phyloP scores from a whole-genome alignment of 2,888 invertebrate genomes.

The Steinernema hermaphroditum region DNA sequence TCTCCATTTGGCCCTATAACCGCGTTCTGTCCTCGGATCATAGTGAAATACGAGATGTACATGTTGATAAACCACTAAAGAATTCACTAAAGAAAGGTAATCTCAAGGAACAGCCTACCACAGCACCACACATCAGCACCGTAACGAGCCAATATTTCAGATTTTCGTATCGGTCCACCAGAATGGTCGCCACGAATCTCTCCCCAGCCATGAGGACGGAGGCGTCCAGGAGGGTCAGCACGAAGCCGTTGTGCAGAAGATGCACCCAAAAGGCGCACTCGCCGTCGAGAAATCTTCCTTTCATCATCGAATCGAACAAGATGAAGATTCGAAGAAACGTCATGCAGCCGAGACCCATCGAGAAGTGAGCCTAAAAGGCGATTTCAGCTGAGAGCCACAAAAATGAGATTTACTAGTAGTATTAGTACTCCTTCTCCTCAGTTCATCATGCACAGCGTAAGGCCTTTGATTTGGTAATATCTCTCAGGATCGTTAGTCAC shows the following conservation, averaged over 20 bases:
- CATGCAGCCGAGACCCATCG: neutral
- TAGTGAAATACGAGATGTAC: neutral
- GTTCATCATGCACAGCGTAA: too few relatives aligned
- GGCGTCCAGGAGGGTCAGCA: conserved; percentile 5
- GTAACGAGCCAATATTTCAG: neutral
- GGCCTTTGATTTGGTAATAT: too few relatives aligned
- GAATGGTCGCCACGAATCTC: neutral
- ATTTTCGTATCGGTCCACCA: neutral
- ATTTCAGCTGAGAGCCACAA: neutral
- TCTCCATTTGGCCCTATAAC: neutral
- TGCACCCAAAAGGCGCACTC: neutral
- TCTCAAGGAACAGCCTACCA: neutral
- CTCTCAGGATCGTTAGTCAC: too few relatives aligned
- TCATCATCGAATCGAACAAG: neutral
- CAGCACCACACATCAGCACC: neutral
- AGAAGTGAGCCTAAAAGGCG: neutral
- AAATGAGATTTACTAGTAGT: neutral
- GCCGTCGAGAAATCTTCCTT: neutral
- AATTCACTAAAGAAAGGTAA: neutral
- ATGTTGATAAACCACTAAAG: neutral
- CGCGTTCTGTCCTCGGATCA: conserved; percentile 5
- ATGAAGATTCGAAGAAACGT: neutral
- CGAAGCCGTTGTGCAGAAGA: conserved; percentile 9
- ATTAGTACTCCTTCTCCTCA: too few relatives aligned
- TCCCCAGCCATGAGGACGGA: conserved; percentile 12